Evolutionary conservation across 2,797 vertebrate species (phyloP).

Genomic region (Anabas testudineus): DNA sequence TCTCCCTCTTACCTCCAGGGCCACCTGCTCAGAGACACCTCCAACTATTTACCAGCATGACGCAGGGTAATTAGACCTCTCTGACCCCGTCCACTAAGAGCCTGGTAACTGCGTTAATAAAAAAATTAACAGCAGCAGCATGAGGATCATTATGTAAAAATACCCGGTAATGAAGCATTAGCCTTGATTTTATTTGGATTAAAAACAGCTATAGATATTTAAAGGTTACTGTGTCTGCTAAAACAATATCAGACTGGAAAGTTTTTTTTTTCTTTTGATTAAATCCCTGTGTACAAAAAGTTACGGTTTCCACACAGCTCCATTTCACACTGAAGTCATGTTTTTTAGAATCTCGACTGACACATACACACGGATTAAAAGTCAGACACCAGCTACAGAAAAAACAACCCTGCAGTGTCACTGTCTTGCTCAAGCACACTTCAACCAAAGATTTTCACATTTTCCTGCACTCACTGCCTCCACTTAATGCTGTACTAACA

Average conservation of each 20-base stretch:
- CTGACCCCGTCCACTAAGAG: conserved; percentile 84
- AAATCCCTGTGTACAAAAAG: conserved; percentile 36
- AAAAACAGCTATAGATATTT: conserved; percentile 86
- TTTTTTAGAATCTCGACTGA: background rate
- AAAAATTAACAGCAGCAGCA: conserved; percentile 86
- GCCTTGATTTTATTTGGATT: conserved; percentile 90
- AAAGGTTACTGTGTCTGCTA: conserved; percentile 77
- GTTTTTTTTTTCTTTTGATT: conserved; percentile 39
- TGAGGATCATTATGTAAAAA: conserved; percentile 90
- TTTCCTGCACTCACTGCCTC: background rate
- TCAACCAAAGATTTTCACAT: background rate
- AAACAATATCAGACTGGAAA: conserved; percentile 66
- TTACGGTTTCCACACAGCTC: conserved; percentile 14
- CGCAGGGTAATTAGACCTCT: conserved; percentile 87
- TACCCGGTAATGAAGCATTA: conserved; percentile 89
- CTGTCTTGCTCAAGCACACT: background rate
- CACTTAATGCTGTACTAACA: background rate
- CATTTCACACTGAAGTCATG: conserved; percentile 1
- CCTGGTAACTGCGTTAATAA: conserved; percentile 87
- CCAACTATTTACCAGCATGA: conserved; percentile 86
- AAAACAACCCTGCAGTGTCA: background rate
- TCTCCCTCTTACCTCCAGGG: conserved; percentile 93
- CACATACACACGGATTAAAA: background rate
- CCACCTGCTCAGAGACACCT: conserved; percentile 90
- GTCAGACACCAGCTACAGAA: background rate